These are phyloP conservation scores for Parotocinclus haroldoi DNA, from an alignment of 2,797 vertebrate genomes.

Conservation along the genomic window DNA sequence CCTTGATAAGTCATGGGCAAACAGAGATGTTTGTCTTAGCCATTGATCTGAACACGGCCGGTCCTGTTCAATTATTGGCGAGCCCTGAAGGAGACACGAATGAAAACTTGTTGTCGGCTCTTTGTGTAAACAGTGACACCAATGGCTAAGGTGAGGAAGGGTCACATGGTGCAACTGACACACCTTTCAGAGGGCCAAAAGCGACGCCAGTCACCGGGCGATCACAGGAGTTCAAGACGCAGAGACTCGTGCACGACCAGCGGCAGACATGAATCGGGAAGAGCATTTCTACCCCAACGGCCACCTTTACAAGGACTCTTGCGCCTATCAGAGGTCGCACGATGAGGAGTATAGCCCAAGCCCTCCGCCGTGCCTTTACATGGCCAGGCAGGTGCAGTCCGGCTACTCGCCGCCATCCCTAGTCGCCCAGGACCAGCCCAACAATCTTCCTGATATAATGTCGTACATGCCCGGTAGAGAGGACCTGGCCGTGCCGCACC, in stretches of 20 bases:
- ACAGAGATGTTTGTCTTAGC: conserved; percentile 66
- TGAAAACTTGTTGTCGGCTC: conserved; percentile 53
- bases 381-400: conserved; percentile 83
- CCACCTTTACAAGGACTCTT: conserved; percentile 91
- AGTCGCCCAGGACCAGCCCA: conserved; percentile 79
- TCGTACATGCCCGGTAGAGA: conserved; percentile 84
- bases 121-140: conserved; percentile 69
- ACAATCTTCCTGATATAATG: conserved; percentile 77
- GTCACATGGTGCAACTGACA: conserved; percentile 78
- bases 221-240: conserved; percentile 57
- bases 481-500: conserved; percentile 76
- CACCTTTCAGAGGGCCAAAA: conserved; percentile 68
- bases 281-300: conserved; percentile 83
- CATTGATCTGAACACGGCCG: conserved; percentile 67
- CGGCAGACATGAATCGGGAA: conserved; percentile 91
- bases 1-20: conserved; percentile 55
- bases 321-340: conserved; percentile 83
- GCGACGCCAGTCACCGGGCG: conserved; percentile 64
- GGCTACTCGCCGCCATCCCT: conserved; percentile 75
- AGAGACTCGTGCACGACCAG: conserved; percentile 51
- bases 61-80: conserved; percentile 63
- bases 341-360: conserved; percentile 80
- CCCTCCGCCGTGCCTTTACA: conserved; percentile 92
- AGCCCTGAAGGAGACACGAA: conserved; percentile 48
- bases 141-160: conserved; percentile 61